phyloP scores from a whole-genome alignment of 2,797 vertebrate genomes.

The Austrolebias charrua region DNA sequence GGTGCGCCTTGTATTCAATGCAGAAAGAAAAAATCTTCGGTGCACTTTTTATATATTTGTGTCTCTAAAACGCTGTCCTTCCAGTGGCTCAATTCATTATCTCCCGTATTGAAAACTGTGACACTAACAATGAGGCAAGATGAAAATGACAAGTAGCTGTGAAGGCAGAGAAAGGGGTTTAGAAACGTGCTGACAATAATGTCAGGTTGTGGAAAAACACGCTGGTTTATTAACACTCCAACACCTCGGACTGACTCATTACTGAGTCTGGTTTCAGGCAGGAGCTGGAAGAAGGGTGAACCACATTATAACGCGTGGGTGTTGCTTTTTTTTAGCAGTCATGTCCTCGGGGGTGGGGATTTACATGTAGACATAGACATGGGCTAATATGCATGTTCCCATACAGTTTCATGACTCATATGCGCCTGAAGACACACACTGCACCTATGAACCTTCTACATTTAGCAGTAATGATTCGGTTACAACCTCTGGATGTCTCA shows the following conservation, averaged over 20 bases:
- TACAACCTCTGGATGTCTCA: conserved; percentile 13
- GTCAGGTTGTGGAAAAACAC: conserved; percentile 48
- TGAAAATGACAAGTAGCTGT: conserved; percentile 14
- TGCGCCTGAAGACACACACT: background rate
- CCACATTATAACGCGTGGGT: conserved; percentile 31
- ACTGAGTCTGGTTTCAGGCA: conserved; percentile 34
- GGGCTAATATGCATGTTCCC: conserved; percentile 11
- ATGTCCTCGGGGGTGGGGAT: conserved; percentile 4
- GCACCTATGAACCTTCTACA: conserved; percentile 12
- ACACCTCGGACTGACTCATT: conserved; percentile 48
- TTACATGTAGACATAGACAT: conserved; percentile 20
- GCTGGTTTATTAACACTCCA: conserved; percentile 40
- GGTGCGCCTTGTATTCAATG: background rate
- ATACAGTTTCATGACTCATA: conserved; percentile 2
- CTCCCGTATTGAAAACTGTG: conserved; percentile 13
- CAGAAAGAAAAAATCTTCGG: background rate
- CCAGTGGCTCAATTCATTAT: conserved; percentile 20
- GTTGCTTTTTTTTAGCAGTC: conserved; percentile 22
- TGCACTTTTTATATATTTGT: background rate
- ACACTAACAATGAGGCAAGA: conserved; percentile 14
- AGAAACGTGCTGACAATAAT: conserved; percentile 31
- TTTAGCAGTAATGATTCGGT: conserved; percentile 17
- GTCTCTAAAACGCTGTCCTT: conserved; percentile 6
- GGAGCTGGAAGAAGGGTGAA: conserved; percentile 32
- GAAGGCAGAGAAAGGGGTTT: conserved; percentile 30